These are phyloP conservation scores for Vireo altiloquus DNA, from an alignment of 2,113 vertebrate genomes.

Conservation along the genomic window DNA sequence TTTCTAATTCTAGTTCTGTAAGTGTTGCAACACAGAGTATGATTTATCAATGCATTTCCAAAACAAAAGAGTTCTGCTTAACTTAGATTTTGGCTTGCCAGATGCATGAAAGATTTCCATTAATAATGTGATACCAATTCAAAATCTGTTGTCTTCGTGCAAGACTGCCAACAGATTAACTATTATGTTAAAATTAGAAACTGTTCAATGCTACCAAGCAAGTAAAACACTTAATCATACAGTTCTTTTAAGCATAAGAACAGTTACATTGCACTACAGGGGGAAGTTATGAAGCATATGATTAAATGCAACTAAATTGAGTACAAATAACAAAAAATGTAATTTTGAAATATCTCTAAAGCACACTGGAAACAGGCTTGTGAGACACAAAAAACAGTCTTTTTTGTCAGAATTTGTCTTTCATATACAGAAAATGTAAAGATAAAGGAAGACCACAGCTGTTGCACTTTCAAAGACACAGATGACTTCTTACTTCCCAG, in stretches of 20 bases:
- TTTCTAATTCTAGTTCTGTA: not conserved
- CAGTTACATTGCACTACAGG: not conserved
- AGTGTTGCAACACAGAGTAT: not conserved
- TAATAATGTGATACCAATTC: not conserved
- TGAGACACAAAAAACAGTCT: not conserved
- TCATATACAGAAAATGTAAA: not conserved
- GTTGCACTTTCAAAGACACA: not conserved
- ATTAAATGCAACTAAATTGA: not conserved
- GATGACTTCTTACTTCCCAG: not conserved
- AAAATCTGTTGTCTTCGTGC: not conserved
- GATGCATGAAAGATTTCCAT: not conserved
- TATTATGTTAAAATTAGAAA: constrained; percentile 14
- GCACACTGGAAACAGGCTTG: not conserved
- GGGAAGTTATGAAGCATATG: not conserved
- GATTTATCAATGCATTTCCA: constrained; percentile 3
- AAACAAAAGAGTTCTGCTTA: not conserved
- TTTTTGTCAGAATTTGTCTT: not conserved
- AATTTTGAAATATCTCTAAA: not conserved
- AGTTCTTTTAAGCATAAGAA: not conserved
- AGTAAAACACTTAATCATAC: not conserved
- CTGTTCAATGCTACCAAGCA: not conserved
- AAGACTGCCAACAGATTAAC: not conserved
- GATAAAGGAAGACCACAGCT: not conserved
- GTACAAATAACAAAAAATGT: not conserved
- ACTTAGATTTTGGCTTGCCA: not conserved